These are phyloP conservation scores for Oreortyx pictus DNA, from an alignment of 2,797 vertebrate genomes.

Conservation along the genomic window DNA sequence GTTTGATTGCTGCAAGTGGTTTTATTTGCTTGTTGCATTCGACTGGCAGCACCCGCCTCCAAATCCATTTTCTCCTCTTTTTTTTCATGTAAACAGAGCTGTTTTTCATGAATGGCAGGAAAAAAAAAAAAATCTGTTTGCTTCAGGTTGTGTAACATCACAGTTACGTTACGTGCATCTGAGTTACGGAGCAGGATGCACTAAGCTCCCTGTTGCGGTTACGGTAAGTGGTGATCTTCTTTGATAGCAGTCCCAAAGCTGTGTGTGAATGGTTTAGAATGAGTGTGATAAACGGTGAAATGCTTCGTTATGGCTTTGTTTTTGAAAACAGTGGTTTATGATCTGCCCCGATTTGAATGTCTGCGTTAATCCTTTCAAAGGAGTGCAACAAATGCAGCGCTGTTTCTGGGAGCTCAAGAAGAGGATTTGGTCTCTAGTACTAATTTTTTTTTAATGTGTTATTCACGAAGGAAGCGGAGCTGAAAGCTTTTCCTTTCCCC, in stretches of 20 bases:
- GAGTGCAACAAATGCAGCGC: conserved; percentile 28
- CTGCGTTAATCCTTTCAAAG: conserved; percentile 24
- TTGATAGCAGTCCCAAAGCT: neutral
- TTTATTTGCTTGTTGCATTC: neutral
- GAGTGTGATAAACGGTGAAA: neutral
- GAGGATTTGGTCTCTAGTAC: conserved; percentile 28
- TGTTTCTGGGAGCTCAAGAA: conserved; percentile 56
- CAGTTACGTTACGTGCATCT: neutral
- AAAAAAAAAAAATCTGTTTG: neutral
- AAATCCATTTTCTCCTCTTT: neutral
- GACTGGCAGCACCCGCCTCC: neutral
- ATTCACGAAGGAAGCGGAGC: conserved; percentile 53
- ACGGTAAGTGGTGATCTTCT: neutral
- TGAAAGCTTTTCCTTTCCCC: conserved; percentile 16
- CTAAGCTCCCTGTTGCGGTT: neutral
- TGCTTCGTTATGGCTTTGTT: conserved; percentile 28
- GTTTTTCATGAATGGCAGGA: neutral
- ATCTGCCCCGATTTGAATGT: conserved; percentile 20
- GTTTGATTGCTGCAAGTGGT: neutral
- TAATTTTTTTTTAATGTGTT: conserved; percentile 50
- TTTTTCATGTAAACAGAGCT: rapidly evolving
- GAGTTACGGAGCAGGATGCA: neutral
- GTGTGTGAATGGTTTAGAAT: neutral
- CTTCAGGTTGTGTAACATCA: neutral
- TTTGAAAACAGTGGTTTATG: conserved; percentile 4